Base-by-base conservation (phyloP, 30 jellyfish, hydroid and myxozoan genomes). In the Turritopsis dohrnii region DNA sequence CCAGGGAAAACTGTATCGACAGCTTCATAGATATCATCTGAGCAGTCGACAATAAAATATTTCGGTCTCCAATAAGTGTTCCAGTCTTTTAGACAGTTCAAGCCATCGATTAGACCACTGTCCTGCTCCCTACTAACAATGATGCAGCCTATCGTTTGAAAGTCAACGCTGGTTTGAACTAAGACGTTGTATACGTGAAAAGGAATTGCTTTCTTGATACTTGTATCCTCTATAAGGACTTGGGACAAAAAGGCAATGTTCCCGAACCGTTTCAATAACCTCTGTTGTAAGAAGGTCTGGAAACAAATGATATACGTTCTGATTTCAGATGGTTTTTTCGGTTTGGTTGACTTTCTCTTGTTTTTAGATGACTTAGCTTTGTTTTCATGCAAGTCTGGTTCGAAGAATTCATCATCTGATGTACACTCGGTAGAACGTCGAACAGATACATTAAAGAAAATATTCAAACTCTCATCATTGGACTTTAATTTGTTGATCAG, bases 161-260 rank as follows among this genome's bases (percentile, higher is more conserved):
- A 74, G 71, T 74, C 83, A 74, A 74, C 83, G 23, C 23, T 74
- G n/a, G 83, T 74, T 74, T 74, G 83, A 23, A 74, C 83, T n/a
- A 74, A 29, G 52, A 74, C 21, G 71, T 23, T 29, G 83, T 23
- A 74, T 19, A 74, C 24, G 17, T 74, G 53, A 74, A 74, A 74
- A 16, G 83, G 53, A n/a, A 3, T n/a, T 16, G 72, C 83, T 23
- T 52, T 26, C 29, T 66, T 66, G 7, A 66, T 25, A 24, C 65
- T 24, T 29, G 24, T 26, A 74, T 29, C 41, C 9, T 26, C n/a
- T 1, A 69, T 1, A 29, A 21, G 16, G 18, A 74, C 83, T 23
- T 0, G 73, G 28, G 76, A n/a, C 29, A 66, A 25, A 29, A 74
- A 74, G 28, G 65, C 83, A 9, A 29, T 74, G 17, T 22, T 52